Evolutionary conservation across 2,113 vertebrate genomes (phyloP).

Genomic region (Guaruba guarouba): DNA sequence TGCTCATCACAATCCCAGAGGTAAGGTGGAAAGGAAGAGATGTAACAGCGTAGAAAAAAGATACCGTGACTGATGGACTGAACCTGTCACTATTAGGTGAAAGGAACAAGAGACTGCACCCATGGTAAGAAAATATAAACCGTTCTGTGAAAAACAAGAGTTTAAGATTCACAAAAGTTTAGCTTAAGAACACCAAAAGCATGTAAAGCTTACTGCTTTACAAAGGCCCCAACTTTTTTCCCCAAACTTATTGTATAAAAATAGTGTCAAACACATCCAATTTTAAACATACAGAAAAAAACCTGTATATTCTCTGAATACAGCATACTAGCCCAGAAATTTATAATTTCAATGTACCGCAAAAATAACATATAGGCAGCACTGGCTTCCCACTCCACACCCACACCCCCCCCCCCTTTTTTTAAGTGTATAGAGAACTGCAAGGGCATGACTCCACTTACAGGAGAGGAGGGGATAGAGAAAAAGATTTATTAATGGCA

Average conservation of each 20-base stretch:
- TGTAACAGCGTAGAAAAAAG: background rate
- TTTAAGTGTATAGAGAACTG: background rate
- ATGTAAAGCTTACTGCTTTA: background rate
- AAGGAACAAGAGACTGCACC: background rate
- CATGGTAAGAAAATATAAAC: background rate
- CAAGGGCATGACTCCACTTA: background rate
- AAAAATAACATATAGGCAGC: background rate
- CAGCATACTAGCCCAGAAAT: background rate
- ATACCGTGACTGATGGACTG: background rate
- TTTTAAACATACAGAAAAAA: background rate
- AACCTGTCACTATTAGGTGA: background rate
- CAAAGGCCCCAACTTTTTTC: background rate
- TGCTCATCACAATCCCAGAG: background rate
- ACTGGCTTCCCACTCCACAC: background rate
- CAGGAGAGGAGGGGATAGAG: background rate
- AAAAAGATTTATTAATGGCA: background rate
- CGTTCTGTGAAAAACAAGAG: background rate
- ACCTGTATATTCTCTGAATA: background rate
- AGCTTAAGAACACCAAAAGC: background rate
- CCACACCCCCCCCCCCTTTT: accelerated
- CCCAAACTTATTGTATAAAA: background rate
- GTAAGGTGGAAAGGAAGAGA: background rate
- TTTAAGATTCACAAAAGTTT: background rate
- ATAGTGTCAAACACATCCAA: background rate
- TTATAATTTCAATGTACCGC: background rate